phyloP scores from a whole-genome alignment of 2,797 vertebrate genomes.

The Pseudochirops corinnae region DNA sequence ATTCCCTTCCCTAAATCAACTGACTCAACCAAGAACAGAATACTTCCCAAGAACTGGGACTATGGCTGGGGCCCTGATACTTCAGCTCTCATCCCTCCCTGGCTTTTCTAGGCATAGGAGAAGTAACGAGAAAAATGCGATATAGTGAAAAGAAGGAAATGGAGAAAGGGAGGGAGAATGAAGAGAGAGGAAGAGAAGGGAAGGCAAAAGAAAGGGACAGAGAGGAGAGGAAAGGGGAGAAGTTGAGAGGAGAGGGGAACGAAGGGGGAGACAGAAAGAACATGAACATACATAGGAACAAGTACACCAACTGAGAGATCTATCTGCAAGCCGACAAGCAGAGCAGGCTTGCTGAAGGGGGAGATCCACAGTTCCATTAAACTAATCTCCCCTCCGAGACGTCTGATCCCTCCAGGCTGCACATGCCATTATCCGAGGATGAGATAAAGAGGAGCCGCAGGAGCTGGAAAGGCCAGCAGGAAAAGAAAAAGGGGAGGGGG shows the following conservation, averaged over 20 bases:
- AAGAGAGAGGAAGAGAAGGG: not conserved
- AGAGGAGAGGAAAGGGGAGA: not conserved
- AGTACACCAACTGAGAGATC: not conserved
- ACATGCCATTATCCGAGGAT: not conserved
- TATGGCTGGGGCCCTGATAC: not conserved
- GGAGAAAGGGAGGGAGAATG: not conserved
- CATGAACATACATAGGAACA: not conserved
- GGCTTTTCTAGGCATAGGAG: not conserved
- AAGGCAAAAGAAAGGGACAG: too few relatives aligned
- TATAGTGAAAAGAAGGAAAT: not conserved
- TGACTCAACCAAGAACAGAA: not conserved
- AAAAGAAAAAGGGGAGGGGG: too few relatives aligned
- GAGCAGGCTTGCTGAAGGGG: not conserved
- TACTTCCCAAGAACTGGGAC: not conserved
- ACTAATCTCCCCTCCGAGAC: not conserved
- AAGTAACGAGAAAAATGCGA: not conserved
- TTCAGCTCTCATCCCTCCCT: not conserved
- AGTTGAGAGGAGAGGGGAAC: fast-evolving
- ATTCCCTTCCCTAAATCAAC: not conserved
- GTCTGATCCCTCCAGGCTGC: not conserved
- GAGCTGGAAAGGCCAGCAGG: not conserved
- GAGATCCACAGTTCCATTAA: not conserved
- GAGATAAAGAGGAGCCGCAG: not conserved
- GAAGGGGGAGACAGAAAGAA: not conserved
- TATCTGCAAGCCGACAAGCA: too few relatives aligned